Conservation (phyloP, 2,888 invertebrate species). For the Ethmia dodecea region DNA sequence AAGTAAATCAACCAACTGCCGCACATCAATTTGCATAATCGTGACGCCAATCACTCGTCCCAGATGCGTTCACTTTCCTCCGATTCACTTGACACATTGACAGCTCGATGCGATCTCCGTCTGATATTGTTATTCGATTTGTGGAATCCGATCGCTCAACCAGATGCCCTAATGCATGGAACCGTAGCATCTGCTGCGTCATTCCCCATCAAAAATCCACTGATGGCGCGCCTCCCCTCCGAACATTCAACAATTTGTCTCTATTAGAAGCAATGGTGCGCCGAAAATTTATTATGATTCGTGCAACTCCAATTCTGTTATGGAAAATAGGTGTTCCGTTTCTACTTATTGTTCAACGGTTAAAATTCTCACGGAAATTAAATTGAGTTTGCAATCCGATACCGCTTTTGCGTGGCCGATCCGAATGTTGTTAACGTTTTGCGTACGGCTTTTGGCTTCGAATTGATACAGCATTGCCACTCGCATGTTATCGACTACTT, state of each 20-base stretch:
- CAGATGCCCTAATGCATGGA: slow-evolving; percentile 28
- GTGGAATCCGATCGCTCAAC: slow-evolving; percentile 23
- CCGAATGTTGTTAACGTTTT: slow-evolving; percentile 28
- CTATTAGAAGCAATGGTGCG: slow-evolving; percentile 29
- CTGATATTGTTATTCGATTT: slow-evolving; percentile 17
- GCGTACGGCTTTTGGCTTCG: slow-evolving; percentile 28
- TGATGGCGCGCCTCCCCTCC: slow-evolving; percentile 27
- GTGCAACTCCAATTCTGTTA: slow-evolving; percentile 25
- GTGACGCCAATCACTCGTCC: too few species aligned
- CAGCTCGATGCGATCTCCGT: slow-evolving; percentile 5
- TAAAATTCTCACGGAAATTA: slow-evolving; percentile 36
- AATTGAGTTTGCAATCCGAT: slow-evolving; percentile 29
- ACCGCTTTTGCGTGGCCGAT: slow-evolving; percentile 35
- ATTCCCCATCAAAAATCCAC: slow-evolving; percentile 33
- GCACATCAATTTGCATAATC: too few species aligned
- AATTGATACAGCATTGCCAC: slow-evolving; percentile 39
- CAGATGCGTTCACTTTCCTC: too few species aligned
- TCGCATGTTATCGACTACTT: slow-evolving; percentile 63
- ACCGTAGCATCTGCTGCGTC: slow-evolving; percentile 44
- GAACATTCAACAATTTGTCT: slow-evolving; percentile 37
- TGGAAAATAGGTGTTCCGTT: slow-evolving; percentile 12
- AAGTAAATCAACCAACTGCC: too few species aligned
- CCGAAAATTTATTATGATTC: slow-evolving; percentile 21
- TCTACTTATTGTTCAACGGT: slow-evolving; percentile 24
- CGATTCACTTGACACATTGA: slow-evolving; percentile 12